Base-by-base conservation (phyloP, 2,888 invertebrate genomes). In the Hirtodrosophila histrioides region DNA sequence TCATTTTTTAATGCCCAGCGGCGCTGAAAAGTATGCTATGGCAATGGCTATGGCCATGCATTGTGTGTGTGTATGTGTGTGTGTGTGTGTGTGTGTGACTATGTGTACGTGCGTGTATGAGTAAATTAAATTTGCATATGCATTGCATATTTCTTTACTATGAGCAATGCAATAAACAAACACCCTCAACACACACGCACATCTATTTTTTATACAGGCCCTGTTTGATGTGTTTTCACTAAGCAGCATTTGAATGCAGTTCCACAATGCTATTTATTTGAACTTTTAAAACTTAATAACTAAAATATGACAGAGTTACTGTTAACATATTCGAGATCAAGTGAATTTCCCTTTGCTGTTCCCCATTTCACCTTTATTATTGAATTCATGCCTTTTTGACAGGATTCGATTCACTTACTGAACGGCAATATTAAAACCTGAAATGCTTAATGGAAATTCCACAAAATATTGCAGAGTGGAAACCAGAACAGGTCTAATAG, bases 101-200 rank as follows among this genome's bases (percentile, higher is more conserved):
- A 33, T 48, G 45, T 17, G 17, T 2, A 17, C 12, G 36, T 41
- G 62, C n/a, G 11, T 41, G 64, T 51, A 57, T 58, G 55, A n/a
- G 70, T 50, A 78, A 84, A 85, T 86, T 81, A 79, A 84, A 85
- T 85, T 85, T 86, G 76, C 84, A 86, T 81, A 69, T 75, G 66
- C 65, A 56, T 57, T 66, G 82, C 75, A 71, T 72, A 72, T 84
- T 84, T 76, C 76, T 72, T 76, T 72, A 70, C 74, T 62, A 65
- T 76, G 64, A 55, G 65, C 69, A 67, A 54, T 66, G 63, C 69
- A 69, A 83, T 73, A 76, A 78, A 75, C 67, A 79, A 65, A 68
- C 55, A 65, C 35, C 2, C 27, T 5, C 46, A 46, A 39, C 40
- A 45, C 41, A 46, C 35, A 41, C 10, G n/a, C 37, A 51, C n/a